Percentiles rank a stretch among this genome's conserved stretches.
These are phyloP conservation scores for Nibea coibor DNA, from an alignment of 2,113 vertebrate genomes.

Conservation along the genomic window DNA sequence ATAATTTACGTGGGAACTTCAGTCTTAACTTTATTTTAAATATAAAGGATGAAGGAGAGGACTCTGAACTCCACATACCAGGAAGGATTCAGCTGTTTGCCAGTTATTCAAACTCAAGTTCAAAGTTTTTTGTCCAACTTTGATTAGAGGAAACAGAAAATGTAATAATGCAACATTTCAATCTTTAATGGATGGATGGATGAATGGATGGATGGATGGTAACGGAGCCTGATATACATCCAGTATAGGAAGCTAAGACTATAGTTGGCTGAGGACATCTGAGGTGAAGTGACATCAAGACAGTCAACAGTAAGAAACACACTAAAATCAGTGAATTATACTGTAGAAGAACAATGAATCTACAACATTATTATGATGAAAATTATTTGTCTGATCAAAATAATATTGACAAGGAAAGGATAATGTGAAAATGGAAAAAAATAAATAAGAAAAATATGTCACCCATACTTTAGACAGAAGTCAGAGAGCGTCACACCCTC, in stretches of 20 bases:
- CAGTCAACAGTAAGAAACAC: not conserved
- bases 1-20: not conserved
- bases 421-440: too few species aligned
- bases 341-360: too few species aligned
- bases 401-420: too few species aligned
- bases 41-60: not conserved
- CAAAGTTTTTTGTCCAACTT: not conserved
- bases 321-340: not conserved
- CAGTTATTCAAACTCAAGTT: not conserved
- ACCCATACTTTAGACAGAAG: too few species aligned
- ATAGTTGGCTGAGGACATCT: not conserved
- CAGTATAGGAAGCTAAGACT: not conserved
- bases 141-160: not conserved
- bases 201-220: not conserved
- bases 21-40: not conserved
- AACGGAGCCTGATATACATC: not conserved
- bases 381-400: too few species aligned
- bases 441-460: too few species aligned
- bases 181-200: not conserved
- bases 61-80: conserved; percentile 6
- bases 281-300: not conserved
- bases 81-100: conserved; percentile 26
- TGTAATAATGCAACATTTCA: not conserved
- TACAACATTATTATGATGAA: too few species aligned
- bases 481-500: not conserved